Conservation (phyloP, 2,888 invertebrate species). For the Cacoxenus indagator region DNA sequence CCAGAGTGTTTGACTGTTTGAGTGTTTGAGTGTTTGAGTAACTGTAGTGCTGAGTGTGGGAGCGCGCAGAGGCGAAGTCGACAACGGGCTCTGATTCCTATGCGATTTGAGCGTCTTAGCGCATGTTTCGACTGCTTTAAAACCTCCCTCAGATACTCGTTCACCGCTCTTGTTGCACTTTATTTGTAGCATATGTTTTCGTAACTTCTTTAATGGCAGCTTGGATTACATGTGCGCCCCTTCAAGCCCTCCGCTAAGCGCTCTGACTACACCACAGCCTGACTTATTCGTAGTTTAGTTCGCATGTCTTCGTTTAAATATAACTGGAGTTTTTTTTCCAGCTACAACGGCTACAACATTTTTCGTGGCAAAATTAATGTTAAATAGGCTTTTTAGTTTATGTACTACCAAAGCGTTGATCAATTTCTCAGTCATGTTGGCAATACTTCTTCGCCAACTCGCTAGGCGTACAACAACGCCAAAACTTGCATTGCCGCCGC, state of each 20-base stretch:
- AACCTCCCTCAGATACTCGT: neutral
- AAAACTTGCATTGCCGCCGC: constrained; percentile 36
- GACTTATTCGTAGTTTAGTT: neutral
- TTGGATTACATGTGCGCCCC: constrained; percentile 53
- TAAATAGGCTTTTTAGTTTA: constrained; percentile 63
- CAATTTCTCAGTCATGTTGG: constrained; percentile 57
- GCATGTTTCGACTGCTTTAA: constrained; percentile 11
- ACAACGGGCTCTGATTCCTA: neutral
- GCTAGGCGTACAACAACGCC: neutral
- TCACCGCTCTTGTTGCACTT: constrained; percentile 31
- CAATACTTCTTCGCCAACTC: neutral
- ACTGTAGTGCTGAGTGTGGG: constrained; percentile 1
- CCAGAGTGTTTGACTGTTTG: too few species aligned
- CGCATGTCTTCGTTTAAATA: neutral
- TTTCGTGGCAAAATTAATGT: constrained; percentile 64
- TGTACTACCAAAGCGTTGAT: constrained; percentile 62
- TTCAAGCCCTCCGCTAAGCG: too few species aligned
- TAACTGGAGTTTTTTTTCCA: neutral
- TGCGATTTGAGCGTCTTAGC: constrained; percentile 1
- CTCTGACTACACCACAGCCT: too few species aligned
- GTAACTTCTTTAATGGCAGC: constrained; percentile 64
- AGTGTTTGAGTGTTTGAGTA: neutral
- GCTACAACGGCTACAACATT: constrained; percentile 34
- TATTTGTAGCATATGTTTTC: constrained; percentile 63
- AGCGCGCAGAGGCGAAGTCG: neutral